Evolutionary conservation across 1,140 invertebrate species (phyloP), one percentile per base, ranked within the genome.

Genomic region (Euschistus heros): DNA sequence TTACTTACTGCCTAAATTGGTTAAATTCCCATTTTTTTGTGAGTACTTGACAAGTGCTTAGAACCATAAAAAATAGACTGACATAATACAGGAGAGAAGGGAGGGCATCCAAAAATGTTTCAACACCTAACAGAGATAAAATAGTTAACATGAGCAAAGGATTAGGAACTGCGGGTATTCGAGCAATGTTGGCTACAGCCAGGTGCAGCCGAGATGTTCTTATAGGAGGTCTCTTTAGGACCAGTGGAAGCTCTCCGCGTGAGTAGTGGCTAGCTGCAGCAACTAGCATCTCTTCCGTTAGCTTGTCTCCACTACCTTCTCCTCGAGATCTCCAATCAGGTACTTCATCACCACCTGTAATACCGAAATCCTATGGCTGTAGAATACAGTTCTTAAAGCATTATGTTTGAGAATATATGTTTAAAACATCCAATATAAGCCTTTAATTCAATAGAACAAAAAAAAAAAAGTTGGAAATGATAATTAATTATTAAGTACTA

Each of bases 241-340:
- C 84, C 59, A 86, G 74, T 1, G 89, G 89, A 64, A 92, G 75
- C 63, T 86, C 81, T 15, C 90, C 89, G 44, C 85, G 82, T 17
- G 87, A 84, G 66, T 92, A 92, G 71, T 86, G 84, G 15, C 86
- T 83, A 8, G 91, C 90, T 0, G 90, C 89, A 3, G 86, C 84
- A 0, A 92, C 86, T 33, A 94, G 72, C 66, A 85, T 83, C 44
- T 89, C 86, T 71, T 92, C 88, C 0, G 86, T 88, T 54, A 92
- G 77, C 69, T 89, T 87, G 46, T 86, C 81, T 42, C 84, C 85
- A 63, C 80, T 79, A 59, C 79, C 76, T 55, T 81, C 79, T 7
- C 75, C 73, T 17, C 54, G 24, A 50, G 20, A 22, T 70, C 75
- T 68, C 72, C 73, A 74, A 50, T 72, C 73, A 73, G 64, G 50